phyloP scores from a whole-genome alignment of 2,113 vertebrate species.

The Cynocephalus volans region DNA sequence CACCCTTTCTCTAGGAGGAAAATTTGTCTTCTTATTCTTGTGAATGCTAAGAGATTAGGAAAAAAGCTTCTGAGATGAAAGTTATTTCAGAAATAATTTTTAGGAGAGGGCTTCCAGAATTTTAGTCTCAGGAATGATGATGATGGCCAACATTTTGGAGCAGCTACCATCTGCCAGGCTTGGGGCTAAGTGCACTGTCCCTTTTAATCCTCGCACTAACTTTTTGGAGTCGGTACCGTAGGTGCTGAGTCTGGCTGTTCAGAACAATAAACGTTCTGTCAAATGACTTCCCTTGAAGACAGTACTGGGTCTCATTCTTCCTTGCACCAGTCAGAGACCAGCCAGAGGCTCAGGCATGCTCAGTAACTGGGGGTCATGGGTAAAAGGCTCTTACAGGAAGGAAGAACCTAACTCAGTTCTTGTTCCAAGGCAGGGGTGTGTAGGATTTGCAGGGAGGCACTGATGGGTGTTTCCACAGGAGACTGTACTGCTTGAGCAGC shows the following conservation, averaged over 20 bases:
- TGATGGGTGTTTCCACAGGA: neutral
- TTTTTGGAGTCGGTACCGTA: neutral
- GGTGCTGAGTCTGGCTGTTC: neutral
- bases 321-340: neutral
- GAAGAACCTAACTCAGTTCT: neutral
- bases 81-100: constrained; percentile 36
- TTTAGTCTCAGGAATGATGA: neutral
- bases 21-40: neutral
- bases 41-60: neutral
- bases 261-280: neutral
- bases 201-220: neutral
- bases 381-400: neutral
- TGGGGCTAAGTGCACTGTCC: neutral
- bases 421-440: neutral
- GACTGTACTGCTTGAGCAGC: neutral
- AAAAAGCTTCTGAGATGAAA: constrained; percentile 35
- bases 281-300: neutral
- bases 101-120: neutral
- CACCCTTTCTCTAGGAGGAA: neutral
- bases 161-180: neutral
- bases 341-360: neutral
- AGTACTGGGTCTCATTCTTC: neutral
- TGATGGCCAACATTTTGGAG: neutral
- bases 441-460: neutral
- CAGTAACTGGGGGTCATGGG: neutral